These are phyloP conservation scores for Hoplostethus atlanticus DNA, from an alignment of 2,797 vertebrate genomes.

Conservation along the genomic window DNA sequence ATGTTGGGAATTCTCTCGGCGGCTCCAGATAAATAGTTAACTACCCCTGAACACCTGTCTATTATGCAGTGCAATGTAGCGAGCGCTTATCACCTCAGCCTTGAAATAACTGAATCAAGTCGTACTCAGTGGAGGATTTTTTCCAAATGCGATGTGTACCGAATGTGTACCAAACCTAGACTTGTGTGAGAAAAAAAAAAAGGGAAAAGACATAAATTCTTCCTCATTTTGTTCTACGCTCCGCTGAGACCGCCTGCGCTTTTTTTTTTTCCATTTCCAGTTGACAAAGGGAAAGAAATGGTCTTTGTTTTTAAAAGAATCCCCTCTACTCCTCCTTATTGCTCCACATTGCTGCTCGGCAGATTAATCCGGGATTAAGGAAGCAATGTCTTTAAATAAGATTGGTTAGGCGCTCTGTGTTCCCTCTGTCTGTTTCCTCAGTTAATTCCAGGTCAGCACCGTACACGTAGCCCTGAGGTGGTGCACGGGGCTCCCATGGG, in stretches of 20 bases:
- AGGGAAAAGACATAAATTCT: constrained; percentile 22
- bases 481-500: constrained; percentile 41
- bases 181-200: constrained; percentile 12
- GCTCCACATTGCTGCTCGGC: constrained; percentile 34
- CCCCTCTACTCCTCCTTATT: constrained; percentile 37
- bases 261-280: not conserved
- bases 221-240: constrained; percentile 22
- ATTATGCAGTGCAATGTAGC: constrained; percentile 37
- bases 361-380: constrained; percentile 66
- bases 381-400: constrained; percentile 52
- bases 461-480: constrained; percentile 31
- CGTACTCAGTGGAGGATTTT: constrained; percentile 1
- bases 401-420: constrained; percentile 58
- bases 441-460: constrained; percentile 54
- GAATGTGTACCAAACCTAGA: constrained; percentile 27
- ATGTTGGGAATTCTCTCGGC: constrained; percentile 72
- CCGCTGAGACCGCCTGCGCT: not conserved
- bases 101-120: constrained; percentile 39
- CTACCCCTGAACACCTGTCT: constrained; percentile 59
- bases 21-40: constrained; percentile 76
- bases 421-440: constrained; percentile 39
- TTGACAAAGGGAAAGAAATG: constrained; percentile 41
- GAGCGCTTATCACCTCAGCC: constrained; percentile 23
- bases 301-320: constrained; percentile 54
- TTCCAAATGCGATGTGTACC: not conserved